These are phyloP conservation scores for Cerceris rybyensis DNA, from an alignment of 2,888 invertebrate genomes.

Conservation along the genomic window DNA sequence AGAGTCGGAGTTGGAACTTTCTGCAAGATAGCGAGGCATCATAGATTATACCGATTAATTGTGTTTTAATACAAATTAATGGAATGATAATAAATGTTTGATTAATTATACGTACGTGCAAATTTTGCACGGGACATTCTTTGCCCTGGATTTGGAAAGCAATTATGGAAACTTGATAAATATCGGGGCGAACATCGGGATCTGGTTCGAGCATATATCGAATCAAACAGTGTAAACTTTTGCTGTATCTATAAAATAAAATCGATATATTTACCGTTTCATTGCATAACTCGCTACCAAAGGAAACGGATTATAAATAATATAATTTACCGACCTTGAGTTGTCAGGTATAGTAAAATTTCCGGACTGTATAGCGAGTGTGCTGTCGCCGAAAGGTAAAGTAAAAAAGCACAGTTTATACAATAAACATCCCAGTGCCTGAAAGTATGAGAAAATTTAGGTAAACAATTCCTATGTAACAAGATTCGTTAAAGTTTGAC, in stretches of 20 bases:
- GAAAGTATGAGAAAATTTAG: constrained; percentile 66
- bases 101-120: constrained; percentile 84
- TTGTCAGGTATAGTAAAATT: constrained; percentile 92
- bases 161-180: constrained; percentile 90
- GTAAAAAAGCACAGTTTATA: constrained; percentile 95
- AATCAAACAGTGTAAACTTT: constrained; percentile 77
- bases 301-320: neutral
- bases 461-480: neutral
- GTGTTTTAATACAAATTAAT: neutral
- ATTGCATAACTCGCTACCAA: constrained; percentile 75
- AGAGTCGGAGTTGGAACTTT: constrained; percentile 86
- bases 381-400: constrained; percentile 95
- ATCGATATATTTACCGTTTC: constrained; percentile 83
- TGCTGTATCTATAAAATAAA: constrained; percentile 74
- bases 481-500: constrained; percentile 2
- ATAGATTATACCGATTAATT: neutral
- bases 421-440: constrained; percentile 93
- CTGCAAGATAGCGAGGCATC: constrained; percentile 80
- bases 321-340: constrained; percentile 84
- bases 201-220: constrained; percentile 93
- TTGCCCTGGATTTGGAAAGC: constrained; percentile 88
- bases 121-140: constrained; percentile 91
- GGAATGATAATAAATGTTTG: neutral
- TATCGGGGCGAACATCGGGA: constrained; percentile 91
- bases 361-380: constrained; percentile 95